A percentile compares a stretch with the other conserved stretches of the same genome.
Conservation (phyloP, 1,140 invertebrate species). For the Muscidifurax raptorellus region DNA sequence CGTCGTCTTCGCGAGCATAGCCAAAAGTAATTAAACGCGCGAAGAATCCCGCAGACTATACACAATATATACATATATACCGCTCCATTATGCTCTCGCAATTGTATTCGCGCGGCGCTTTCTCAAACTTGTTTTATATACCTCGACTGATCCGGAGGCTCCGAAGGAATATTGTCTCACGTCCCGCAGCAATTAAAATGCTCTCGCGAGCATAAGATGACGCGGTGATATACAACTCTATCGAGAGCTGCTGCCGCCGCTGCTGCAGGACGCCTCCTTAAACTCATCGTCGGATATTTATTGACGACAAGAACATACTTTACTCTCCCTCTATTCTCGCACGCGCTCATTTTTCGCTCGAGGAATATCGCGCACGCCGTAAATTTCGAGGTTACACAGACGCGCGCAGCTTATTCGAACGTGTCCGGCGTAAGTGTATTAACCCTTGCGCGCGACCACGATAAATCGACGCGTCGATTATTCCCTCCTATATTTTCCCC, state of each 20-base stretch:
- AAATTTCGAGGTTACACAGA: conserved; percentile 54
- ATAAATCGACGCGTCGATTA: conserved; percentile 73
- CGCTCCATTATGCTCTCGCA: background rate
- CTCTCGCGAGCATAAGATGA: background rate
- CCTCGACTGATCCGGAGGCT: background rate
- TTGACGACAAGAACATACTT: background rate
- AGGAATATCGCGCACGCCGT: conserved; percentile 54
- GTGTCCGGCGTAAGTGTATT: conserved; percentile 66
- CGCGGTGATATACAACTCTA: conserved; percentile 45
- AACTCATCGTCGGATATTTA: conserved; percentile 44
- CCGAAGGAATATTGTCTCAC: background rate
- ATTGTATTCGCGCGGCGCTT: background rate
- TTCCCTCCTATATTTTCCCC: conserved; percentile 63
- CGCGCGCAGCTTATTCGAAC: conserved; percentile 48
- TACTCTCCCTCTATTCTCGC: background rate
- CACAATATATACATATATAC: too few species aligned
- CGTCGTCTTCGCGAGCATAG: background rate
- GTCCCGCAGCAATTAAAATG: conserved; percentile 31
- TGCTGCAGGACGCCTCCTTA: background rate
- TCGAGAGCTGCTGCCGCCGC: background rate
- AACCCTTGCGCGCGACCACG: conserved; percentile 64
- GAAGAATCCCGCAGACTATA: background rate
- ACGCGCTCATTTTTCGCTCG: conserved; percentile 23
- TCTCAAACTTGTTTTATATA: conserved; percentile 31
- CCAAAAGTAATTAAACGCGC: conserved; percentile 47